A percentile compares a stretch with the other conserved stretches of the same genome.
Conservation (phyloP, 2,888 invertebrate species). For the Protonemura montana region DNA sequence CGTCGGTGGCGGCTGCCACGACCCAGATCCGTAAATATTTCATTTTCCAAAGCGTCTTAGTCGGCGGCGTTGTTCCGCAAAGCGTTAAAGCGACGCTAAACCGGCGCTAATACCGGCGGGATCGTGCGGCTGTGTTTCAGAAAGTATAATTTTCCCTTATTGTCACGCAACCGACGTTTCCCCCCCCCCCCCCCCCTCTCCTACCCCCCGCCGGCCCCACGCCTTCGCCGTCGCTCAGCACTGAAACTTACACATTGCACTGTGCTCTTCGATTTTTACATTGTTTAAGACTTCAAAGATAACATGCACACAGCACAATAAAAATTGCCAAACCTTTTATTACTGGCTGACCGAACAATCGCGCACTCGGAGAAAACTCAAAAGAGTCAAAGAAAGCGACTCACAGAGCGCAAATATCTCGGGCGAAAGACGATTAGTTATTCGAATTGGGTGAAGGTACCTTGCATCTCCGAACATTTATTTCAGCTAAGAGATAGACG, state of each 20-base stretch:
- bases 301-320: slow-evolving; percentile 12
- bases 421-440: background rate
- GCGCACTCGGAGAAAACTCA: background rate
- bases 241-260: background rate
- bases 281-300: background rate
- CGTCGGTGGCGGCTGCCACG: background rate
- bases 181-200: background rate
- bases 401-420: background rate
- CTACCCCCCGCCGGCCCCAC: background rate
- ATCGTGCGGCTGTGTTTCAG: background rate
- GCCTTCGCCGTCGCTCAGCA: background rate
- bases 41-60: background rate
- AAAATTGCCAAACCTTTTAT: background rate
- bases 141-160: slow-evolving; percentile 5
- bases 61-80: background rate
- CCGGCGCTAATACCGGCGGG: background rate
- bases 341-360: slow-evolving; percentile 7
- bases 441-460: background rate
- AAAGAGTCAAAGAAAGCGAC: background rate
- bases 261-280: slow-evolving; percentile 5
- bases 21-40: slow-evolving; percentile 7
- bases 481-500: no score
- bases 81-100: slow-evolving; percentile 7
- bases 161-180: background rate
- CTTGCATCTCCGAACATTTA: background rate